A percentile compares a stretch with the other conserved stretches of the same genome.
These are phyloP conservation scores for Apteryx owenii DNA, from an alignment of 2,113 vertebrate genomes.

Conservation along the genomic window DNA sequence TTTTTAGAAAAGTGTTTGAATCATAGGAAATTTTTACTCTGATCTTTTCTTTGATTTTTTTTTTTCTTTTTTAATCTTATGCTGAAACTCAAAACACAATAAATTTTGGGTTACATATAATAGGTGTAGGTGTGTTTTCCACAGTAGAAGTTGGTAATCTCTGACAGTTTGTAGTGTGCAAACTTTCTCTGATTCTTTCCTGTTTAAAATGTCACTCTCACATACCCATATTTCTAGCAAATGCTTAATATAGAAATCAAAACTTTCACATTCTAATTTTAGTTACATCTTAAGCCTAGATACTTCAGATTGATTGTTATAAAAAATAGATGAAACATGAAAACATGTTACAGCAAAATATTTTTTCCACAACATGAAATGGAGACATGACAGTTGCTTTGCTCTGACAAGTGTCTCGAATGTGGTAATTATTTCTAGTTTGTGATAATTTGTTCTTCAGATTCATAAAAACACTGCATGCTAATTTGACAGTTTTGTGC, in stretches of 20 bases:
- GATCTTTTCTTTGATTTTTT: neutral
- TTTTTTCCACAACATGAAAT: neutral
- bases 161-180: neutral
- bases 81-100: neutral
- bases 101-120: neutral
- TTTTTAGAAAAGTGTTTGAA: neutral
- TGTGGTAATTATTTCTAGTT: neutral
- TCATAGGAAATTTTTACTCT: neutral
- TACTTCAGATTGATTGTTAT: neutral
- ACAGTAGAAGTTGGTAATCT: neutral
- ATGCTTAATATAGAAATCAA: neutral
- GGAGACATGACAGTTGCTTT: neutral
- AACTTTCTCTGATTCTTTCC: neutral
- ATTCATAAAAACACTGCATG: neutral
- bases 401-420: neutral
- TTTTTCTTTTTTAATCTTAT: neutral
- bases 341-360: neutral
- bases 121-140: neutral
- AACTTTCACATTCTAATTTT: neutral
- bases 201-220: neutral
- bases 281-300: neutral
- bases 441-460: neutral
- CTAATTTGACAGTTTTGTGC: accelerated
- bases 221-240: neutral
- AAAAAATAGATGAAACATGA: neutral